A percentile compares a stretch with the other conserved stretches of the same genome.
phyloP scores from a whole-genome alignment of 1,140 invertebrate species.

The Belonocnema kinseyi region DNA sequence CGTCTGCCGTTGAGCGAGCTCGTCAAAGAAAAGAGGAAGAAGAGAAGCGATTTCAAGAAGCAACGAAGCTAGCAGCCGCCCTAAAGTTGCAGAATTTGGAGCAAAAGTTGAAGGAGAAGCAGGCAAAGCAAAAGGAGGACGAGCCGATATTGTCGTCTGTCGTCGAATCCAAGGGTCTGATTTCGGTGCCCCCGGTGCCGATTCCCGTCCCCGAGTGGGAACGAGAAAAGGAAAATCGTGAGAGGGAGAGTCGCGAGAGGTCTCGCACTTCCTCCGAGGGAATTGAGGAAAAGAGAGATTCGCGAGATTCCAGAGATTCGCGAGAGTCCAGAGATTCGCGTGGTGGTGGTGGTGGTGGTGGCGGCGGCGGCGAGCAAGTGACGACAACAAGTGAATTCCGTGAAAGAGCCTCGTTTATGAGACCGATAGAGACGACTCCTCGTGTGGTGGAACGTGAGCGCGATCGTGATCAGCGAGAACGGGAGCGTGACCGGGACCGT shows the following conservation, averaged over 20 bases:
- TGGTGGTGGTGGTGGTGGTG: no score
- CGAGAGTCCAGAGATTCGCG: constrained; percentile 55
- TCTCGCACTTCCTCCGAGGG: constrained; percentile 77
- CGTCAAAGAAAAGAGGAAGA: constrained; percentile 88
- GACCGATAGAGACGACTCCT: constrained; percentile 42
- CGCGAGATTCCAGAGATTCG: constrained; percentile 55
- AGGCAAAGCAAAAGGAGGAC: constrained; percentile 71
- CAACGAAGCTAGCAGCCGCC: constrained; percentile 76
- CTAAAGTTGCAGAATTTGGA: constrained; percentile 81
- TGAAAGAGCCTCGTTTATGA: constrained; percentile 48
- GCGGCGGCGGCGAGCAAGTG: constrained; percentile 40
- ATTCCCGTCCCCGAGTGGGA: constrained; percentile 78
- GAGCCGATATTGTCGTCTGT: constrained; percentile 62
- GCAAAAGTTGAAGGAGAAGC: constrained; percentile 78
- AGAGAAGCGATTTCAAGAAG: constrained; percentile 84
- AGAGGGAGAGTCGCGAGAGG: constrained; percentile 70
- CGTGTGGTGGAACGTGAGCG: constrained; percentile 37
- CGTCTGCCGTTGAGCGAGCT: constrained; percentile 84
- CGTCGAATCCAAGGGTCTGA: constrained; percentile 66
- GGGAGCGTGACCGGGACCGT: constrained; percentile 72
- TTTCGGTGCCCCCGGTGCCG: constrained; percentile 70
- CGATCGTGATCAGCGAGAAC: constrained; percentile 44
- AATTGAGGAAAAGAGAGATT: constrained; percentile 66
- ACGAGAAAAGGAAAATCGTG: constrained; percentile 74
- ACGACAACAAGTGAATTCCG: constrained; percentile 53